Percentiles rank a stretch among this genome's conserved stretches.
Evolutionary conservation across 2,888 invertebrate species (phyloP).

Genomic region (Synergus laeviventris): DNA sequence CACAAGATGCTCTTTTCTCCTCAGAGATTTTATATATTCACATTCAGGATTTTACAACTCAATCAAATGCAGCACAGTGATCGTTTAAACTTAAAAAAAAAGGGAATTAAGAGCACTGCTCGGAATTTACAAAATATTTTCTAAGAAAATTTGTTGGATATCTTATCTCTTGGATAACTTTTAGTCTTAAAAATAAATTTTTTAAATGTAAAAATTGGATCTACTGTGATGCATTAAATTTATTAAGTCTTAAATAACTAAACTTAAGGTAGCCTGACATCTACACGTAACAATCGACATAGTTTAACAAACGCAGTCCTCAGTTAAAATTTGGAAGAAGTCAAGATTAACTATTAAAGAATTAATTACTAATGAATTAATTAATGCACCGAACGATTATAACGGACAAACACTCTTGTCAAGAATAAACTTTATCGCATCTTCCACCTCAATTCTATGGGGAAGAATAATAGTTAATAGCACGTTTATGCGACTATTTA

Average conservation of each 20-base stretch:
- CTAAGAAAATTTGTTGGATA: too few relatives aligned
- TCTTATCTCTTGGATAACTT: too few relatives aligned
- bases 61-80: slow-evolving; percentile 16
- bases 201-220: neutral
- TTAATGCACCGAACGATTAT: slow-evolving; percentile 27
- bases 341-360: slow-evolving; percentile 20
- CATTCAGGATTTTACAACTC: slow-evolving; percentile 12
- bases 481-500: slow-evolving; percentile 28
- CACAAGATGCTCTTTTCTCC: neutral
- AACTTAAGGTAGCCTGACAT: neutral
- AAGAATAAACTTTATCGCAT: slow-evolving; percentile 2
- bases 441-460: neutral
- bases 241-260: neutral
- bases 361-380: neutral
- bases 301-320: slow-evolving; percentile 27
- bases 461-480: slow-evolving; percentile 17
- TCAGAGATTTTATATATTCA: slow-evolving; percentile 21
- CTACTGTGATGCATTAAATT: slow-evolving; percentile 15
- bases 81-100: neutral
- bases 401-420: slow-evolving; percentile 37
- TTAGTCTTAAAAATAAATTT: neutral
- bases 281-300: slow-evolving; percentile 32
- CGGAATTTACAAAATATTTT: neutral
- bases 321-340: slow-evolving; percentile 31
- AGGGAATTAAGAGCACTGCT: too few relatives aligned